These are phyloP conservation scores for Poeciliopsis presidionis DNA, from an alignment of 2,797 vertebrate genomes.

Conservation along the genomic window DNA sequence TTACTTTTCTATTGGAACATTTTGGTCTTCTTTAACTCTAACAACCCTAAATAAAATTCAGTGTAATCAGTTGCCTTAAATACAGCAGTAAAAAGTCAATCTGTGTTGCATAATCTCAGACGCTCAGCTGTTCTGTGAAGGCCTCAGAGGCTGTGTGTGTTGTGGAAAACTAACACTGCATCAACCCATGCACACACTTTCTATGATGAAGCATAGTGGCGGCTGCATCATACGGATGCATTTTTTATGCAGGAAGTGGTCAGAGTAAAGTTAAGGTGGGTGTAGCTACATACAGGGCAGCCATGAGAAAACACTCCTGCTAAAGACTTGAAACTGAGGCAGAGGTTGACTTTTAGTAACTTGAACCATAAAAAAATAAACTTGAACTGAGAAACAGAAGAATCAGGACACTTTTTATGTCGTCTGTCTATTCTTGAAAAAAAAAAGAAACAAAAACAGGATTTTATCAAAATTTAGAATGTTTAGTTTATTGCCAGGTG, in stretches of 20 bases:
- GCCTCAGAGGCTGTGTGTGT: not conserved
- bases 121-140: not conserved
- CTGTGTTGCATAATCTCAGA: not conserved
- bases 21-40: not conserved
- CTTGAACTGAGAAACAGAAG: no score
- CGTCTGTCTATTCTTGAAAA: not conserved
- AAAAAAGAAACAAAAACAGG: not conserved
- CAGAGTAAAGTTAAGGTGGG: not conserved
- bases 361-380: no score
- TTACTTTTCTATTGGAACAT: not conserved
- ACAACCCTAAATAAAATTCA: not conserved
- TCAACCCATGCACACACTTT: not conserved
- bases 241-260: not conserved
- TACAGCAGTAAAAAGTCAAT: not conserved
- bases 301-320: not conserved
- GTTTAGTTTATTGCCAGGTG: not conserved
- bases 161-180: not conserved
- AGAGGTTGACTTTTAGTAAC: not conserved
- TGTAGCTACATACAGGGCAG: not conserved
- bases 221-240: not conserved
- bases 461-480: no score
- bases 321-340: not conserved
- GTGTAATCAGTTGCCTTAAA: not conserved
- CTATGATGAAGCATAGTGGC: not conserved
- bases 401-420: no score